Evolutionary conservation across 2,113 vertebrate species (phyloP).

Genomic region (Rynchops niger): DNA sequence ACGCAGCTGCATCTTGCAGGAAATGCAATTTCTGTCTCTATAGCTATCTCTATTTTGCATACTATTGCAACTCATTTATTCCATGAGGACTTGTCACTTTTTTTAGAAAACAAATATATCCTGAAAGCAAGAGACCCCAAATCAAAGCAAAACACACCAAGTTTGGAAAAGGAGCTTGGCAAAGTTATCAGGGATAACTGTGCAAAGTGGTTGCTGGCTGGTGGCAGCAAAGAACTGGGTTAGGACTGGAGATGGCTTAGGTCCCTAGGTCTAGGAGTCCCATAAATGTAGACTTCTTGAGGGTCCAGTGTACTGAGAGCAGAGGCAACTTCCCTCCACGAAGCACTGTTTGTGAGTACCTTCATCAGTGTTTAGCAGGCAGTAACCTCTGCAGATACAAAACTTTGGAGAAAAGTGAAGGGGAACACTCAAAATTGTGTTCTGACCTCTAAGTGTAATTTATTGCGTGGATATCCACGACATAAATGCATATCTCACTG

Average conservation of each 20-base stretch:
- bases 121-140: background rate
- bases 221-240: background rate
- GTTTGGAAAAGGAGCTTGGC: background rate
- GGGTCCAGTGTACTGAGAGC: background rate
- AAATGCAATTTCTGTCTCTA: background rate
- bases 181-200: background rate
- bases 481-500: background rate
- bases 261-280: background rate
- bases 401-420: fast-evolving
- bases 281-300: background rate
- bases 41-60: background rate
- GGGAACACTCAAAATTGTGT: background rate
- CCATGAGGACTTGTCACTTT: background rate
- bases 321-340: fast-evolving
- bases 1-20: background rate
- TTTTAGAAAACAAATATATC: background rate
- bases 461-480: fast-evolving
- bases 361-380: background rate
- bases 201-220: fast-evolving
- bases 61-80: background rate
- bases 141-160: background rate
- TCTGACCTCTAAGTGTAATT: background rate
- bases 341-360: fast-evolving
- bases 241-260: background rate
- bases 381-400: background rate